Conservation (phyloP, 2,113 vertebrate genomes). For the Murina feae region DNA sequence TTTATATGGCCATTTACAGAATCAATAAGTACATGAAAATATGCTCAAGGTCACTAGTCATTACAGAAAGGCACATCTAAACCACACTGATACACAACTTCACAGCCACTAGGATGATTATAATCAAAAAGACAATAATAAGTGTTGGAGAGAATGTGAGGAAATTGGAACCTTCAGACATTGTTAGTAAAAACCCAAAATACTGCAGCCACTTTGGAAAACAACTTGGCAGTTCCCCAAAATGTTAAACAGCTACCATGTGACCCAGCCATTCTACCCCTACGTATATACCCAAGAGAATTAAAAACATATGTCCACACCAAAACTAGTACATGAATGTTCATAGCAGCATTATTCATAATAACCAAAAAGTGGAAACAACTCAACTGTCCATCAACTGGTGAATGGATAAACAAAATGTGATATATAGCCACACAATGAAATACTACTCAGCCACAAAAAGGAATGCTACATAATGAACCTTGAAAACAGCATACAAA, state of each 20-base stretch:
- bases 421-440: not conserved
- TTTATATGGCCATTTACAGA: not conserved
- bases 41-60: not conserved
- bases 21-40: not conserved
- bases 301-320: not conserved
- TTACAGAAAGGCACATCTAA: constrained; percentile 26
- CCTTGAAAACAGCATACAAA: not conserved
- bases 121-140: not conserved
- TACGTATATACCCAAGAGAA: not conserved
- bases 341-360: not conserved
- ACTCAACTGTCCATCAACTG: not conserved
- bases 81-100: not conserved
- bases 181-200: not conserved
- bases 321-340: not conserved
- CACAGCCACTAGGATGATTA: not conserved
- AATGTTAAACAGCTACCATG: not conserved
- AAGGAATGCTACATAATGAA: not conserved
- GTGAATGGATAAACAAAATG: not conserved
- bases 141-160: not conserved
- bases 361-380: not conserved
- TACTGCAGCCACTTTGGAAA: not conserved
- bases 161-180: not conserved
- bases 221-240: not conserved
- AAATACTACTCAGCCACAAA: constrained; percentile 26
- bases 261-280: not conserved